phyloP scores from a whole-genome alignment of 2,888 invertebrate species.

The Machimus rusticus region DNA sequence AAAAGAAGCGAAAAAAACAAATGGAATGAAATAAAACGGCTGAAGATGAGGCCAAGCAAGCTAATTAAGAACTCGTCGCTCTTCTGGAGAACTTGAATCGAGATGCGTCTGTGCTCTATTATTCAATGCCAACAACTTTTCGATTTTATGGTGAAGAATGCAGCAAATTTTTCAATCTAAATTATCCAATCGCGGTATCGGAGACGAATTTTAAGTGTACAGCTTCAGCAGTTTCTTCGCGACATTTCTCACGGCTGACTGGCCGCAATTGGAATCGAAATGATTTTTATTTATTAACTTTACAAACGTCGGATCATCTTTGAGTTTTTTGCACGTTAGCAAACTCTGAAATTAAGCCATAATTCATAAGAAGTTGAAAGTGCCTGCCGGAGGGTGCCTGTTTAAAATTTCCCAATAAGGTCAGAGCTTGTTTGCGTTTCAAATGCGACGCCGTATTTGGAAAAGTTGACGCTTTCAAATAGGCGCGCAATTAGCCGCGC shows the following conservation, averaged over 20 bases:
- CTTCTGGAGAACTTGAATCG: not conserved
- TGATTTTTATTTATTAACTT: not conserved
- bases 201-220: not conserved
- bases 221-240: not conserved
- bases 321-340: not conserved
- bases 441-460: not conserved
- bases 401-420: not conserved
- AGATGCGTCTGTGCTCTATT: conserved; percentile 2
- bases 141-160: conserved; percentile 4
- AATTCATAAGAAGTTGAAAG: not conserved
- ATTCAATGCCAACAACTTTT: conserved; percentile 38
- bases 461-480: not conserved
- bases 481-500: not conserved
- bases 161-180: not conserved
- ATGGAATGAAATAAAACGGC: not conserved
- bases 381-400: not conserved
- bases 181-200: not conserved
- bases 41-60: conserved; percentile 1
- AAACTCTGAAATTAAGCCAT: not conserved
- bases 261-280: not conserved
- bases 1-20: not conserved
- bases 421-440: not conserved
- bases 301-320: not conserved
- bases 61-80: conserved; percentile 23
- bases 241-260: not conserved